Conservation (phyloP, 2,797 vertebrate species). For the Chiloscyllium punctatum region DNA sequence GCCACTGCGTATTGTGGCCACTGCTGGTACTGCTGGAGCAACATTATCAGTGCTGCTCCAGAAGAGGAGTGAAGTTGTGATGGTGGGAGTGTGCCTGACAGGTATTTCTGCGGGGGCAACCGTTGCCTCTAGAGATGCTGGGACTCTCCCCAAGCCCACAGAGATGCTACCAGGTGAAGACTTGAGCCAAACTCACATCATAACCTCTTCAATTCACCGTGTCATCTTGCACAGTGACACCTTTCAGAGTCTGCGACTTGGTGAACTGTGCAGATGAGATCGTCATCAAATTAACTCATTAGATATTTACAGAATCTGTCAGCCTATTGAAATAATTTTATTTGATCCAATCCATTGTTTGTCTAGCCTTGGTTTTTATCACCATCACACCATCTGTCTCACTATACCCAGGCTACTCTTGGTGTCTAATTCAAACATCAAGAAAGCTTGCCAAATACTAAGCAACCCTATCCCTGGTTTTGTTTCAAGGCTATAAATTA, state of each 20-base stretch:
- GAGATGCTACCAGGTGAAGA: too few species aligned
- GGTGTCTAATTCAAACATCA: background rate
- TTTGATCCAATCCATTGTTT: constrained; percentile 1
- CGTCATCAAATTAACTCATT: constrained; percentile 11
- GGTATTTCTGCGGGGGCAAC: too few species aligned
- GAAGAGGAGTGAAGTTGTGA: too few species aligned
- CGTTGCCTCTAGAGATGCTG: too few species aligned
- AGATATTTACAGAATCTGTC: constrained; percentile 18
- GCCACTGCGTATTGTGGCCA: too few species aligned
- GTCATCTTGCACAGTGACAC: background rate
- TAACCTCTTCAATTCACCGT: background rate
- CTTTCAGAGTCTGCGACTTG: background rate
- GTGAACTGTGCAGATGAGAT: background rate
- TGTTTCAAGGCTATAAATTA: constrained; percentile 2
- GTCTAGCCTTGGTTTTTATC: background rate
- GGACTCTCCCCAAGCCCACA: too few species aligned
- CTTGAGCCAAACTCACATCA: background rate
- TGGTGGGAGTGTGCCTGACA: too few species aligned
- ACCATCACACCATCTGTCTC: background rate
- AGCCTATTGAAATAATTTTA: background rate
- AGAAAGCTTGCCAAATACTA: background rate
- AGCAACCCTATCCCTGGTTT: background rate
- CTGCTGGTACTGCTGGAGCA: too few species aligned
- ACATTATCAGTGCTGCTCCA: too few species aligned
- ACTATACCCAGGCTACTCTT: background rate